These are phyloP conservation scores for Silurus lanzhouensis DNA, from an alignment of 2,797 vertebrate genomes.

Conservation along the genomic window DNA sequence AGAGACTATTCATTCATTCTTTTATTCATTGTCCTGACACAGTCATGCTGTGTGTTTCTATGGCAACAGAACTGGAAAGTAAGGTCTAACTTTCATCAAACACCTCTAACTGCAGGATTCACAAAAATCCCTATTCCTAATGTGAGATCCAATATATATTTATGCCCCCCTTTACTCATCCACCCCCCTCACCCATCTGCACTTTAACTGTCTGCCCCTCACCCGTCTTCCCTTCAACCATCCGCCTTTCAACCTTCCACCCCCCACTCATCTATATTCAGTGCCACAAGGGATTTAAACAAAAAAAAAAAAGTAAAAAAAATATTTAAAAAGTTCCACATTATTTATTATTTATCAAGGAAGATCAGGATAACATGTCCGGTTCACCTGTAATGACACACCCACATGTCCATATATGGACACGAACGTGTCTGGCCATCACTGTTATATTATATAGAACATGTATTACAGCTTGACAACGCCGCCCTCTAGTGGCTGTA, in stretches of 20 bases:
- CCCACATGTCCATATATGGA: constrained; percentile 3
- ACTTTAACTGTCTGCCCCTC: too few species aligned
- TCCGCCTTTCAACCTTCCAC: too few species aligned
- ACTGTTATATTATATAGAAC: neutral
- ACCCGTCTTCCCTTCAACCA: too few species aligned
- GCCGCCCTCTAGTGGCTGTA: neutral
- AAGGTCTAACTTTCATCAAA: neutral
- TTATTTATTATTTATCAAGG: neutral
- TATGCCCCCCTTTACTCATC: too few species aligned
- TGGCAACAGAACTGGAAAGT: neutral
- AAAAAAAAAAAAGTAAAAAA: too few species aligned
- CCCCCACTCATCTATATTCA: too few species aligned
- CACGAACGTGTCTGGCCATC: neutral
- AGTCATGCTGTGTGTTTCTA: neutral
- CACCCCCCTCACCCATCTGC: too few species aligned
- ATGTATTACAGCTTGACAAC: neutral
- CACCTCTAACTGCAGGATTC: neutral
- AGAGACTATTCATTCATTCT: neutral
- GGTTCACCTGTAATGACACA: neutral
- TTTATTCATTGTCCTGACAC: neutral
- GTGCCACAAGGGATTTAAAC: too few species aligned
- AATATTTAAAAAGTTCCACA: neutral
- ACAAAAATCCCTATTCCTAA: neutral
- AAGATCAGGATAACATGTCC: neutral
- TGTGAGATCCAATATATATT: neutral